Evolutionary conservation across 2,113 vertebrate species (phyloP).

Genomic region (Ranitomeya imitator): DNA sequence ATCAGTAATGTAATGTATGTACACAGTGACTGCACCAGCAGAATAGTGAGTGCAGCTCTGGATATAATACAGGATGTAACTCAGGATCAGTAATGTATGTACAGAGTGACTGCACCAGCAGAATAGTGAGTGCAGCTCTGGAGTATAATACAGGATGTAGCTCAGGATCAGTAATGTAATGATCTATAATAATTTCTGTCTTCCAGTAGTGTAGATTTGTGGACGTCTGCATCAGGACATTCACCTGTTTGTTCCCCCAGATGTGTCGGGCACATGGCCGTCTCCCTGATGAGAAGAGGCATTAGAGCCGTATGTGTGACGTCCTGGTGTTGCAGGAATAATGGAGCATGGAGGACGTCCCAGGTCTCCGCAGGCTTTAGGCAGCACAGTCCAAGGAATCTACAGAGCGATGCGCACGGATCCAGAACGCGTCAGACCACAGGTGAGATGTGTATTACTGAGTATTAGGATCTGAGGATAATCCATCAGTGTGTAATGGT

Average conservation of each 20-base stretch:
- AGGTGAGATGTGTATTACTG: neutral
- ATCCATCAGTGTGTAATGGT: neutral
- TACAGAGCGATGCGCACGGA: neutral
- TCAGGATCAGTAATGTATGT: no score
- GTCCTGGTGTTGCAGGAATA: neutral
- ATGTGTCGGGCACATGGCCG: neutral
- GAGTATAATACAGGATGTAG: neutral
- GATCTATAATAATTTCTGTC: neutral
- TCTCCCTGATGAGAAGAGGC: slow-evolving; percentile 27
- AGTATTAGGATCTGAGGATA: neutral
- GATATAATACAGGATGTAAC: no score
- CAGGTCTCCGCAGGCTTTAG: neutral
- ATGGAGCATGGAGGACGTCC: neutral
- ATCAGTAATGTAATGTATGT: no score
- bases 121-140: no score
- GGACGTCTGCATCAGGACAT: neutral
- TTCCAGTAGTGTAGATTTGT: neutral
- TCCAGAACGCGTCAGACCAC: neutral
- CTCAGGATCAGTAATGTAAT: neutral
- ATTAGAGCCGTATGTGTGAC: neutral
- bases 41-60: no score
- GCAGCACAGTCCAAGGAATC: neutral
- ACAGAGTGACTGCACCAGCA: no score
- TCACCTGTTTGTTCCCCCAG: neutral
- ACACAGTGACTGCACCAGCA: no score